Conservation (phyloP, 1,140 invertebrate genomes). For the Halyomorpha halys region DNA sequence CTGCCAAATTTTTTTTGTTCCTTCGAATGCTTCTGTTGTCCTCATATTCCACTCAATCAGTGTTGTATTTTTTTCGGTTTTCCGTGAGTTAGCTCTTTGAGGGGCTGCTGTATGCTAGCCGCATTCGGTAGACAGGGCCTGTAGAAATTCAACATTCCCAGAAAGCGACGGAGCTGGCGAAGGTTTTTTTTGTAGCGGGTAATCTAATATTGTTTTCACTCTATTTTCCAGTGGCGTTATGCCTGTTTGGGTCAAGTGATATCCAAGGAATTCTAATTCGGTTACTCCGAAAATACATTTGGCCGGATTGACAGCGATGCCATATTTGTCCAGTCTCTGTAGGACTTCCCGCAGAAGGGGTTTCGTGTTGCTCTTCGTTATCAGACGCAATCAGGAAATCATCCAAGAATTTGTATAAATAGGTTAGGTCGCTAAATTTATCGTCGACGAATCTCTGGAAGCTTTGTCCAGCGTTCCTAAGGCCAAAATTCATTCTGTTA, state of each 20-base stretch:
- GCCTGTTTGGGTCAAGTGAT: not conserved
- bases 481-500: not conserved
- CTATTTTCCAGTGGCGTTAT: conserved; percentile 18
- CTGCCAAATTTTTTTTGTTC: not conserved
- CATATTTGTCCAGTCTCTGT: too few species aligned
- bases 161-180: conserved; percentile 33
- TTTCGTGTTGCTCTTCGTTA: too few species aligned
- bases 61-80: not conserved
- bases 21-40: not conserved
- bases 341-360: too few species aligned
- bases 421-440: not conserved
- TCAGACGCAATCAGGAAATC: not conserved
- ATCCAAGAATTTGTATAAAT: not conserved
- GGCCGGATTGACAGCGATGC: too few species aligned
- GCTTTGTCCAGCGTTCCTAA: not conserved
- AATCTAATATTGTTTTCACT: conserved; percentile 18
- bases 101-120: conserved; percentile 10
- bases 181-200: conserved; percentile 14
- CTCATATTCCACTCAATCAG: not conserved
- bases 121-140: conserved; percentile 31
- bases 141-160: conserved; percentile 39
- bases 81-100: too few species aligned
- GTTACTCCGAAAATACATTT: too few species aligned
- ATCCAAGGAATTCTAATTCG: too few species aligned
- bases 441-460: not conserved